Percentiles rank a stretch among this genome's conserved stretches.
Evolutionary conservation across 2,113 vertebrate species (phyloP).

Genomic region (Tringa solitaria): DNA sequence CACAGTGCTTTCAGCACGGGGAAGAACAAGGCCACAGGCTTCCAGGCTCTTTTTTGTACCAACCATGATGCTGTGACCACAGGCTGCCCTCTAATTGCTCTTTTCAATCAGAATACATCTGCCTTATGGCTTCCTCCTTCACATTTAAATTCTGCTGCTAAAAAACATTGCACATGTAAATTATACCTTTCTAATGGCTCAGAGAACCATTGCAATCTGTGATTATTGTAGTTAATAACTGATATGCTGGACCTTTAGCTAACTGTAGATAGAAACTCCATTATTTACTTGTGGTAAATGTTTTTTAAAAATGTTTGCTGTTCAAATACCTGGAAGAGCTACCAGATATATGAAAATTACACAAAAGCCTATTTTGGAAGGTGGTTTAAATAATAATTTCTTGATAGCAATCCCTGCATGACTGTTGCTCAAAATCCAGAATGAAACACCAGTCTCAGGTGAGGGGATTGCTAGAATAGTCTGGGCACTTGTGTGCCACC

Average conservation of each 20-base stretch:
- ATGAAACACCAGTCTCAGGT: not conserved
- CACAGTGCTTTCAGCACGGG: not conserved
- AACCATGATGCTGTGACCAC: constrained; percentile 5
- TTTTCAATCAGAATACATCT: constrained; percentile 31
- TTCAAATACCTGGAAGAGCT: not conserved
- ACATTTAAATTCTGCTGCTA: constrained; percentile 43
- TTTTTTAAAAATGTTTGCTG: not conserved
- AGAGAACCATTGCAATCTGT: not conserved
- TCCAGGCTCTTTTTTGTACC: not conserved
- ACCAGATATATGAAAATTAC: not conserved
- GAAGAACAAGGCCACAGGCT: not conserved
- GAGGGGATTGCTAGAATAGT: not conserved
- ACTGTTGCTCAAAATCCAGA: not conserved
- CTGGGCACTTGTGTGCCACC: not conserved
- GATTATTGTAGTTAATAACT: not conserved
- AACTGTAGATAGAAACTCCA: not conserved
- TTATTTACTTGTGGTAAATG: not conserved
- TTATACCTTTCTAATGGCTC: constrained; percentile 10
- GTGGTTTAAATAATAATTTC: not conserved
- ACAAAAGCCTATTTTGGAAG: not conserved
- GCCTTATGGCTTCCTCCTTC: not conserved
- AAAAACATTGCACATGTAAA: constrained; percentile 33
- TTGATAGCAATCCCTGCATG: not conserved
- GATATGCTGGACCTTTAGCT: not conserved
- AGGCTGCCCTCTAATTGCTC: constrained; percentile 41